These are phyloP conservation scores for Elanus axillaris DNA, from an alignment of 2,113 vertebrate species.

Conservation along the genomic window DNA sequence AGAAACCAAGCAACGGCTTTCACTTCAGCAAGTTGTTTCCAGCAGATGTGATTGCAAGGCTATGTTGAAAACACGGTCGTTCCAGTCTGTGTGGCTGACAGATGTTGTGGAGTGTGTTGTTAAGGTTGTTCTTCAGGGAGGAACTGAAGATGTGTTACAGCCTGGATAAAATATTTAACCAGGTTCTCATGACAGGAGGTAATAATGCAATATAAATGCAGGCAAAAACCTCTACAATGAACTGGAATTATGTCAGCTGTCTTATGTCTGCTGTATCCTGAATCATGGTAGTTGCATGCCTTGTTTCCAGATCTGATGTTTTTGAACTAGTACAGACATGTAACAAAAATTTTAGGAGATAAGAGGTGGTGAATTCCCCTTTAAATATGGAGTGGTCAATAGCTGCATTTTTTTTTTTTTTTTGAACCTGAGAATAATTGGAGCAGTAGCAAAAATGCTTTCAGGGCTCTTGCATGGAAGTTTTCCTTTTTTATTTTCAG, in stretches of 20 bases:
- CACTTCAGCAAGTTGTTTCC: not conserved
- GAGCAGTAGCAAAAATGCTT: not conserved
- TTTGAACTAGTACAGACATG: not conserved
- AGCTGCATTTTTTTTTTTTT: not conserved
- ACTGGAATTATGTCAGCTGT: not conserved
- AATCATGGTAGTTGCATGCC: not conserved
- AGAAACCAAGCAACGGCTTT: not conserved
- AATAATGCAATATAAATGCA: constrained; percentile 10
- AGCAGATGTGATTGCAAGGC: not conserved
- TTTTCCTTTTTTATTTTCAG: not conserved
- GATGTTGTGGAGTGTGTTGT: not conserved
- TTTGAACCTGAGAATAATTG: not conserved
- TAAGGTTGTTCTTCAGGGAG: not conserved
- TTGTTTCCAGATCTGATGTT: not conserved
- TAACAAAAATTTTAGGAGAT: not conserved
- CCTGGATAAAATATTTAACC: not conserved
- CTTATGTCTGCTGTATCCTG: not conserved
- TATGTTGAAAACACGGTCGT: not conserved
- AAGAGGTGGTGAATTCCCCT: not conserved
- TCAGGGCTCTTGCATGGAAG: not conserved
- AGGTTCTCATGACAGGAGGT: not conserved
- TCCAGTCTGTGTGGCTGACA: not conserved
- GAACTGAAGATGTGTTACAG: not conserved
- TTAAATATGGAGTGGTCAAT: not conserved
- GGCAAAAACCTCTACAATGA: not conserved